Evolutionary conservation across 53 echinoderm and acorn worm species (phyloP).

Genomic region (Zoroaster sp.): DNA sequence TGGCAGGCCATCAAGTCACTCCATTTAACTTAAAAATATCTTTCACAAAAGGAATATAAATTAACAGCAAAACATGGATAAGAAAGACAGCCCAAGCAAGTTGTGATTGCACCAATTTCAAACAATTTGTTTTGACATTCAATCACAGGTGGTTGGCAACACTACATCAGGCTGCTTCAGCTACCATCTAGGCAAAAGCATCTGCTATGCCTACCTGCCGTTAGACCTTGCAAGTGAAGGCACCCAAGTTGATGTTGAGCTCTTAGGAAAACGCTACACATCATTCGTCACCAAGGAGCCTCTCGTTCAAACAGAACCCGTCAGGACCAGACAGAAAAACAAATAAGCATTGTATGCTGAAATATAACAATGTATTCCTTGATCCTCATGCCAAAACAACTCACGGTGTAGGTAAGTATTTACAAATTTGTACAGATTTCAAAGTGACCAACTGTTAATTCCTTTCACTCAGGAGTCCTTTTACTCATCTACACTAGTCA

Average conservation of each 20-base stretch:
- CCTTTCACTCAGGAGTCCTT: no score
- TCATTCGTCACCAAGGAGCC: slow-evolving; percentile 88
- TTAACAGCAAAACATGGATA: no score
- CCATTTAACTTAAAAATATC: no score
- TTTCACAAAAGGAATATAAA: no score
- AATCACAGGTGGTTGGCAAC: slow-evolving; percentile 89
- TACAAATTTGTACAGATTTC: no score
- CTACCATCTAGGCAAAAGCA: slow-evolving; percentile 85
- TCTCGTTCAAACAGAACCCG: slow-evolving; percentile 76
- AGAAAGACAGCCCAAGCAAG: no score
- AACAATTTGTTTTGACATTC: not conserved
- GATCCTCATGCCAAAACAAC: not conserved
- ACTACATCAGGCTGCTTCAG: slow-evolving; percentile 98
- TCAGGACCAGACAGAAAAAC: not conserved
- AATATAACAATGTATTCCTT: not conserved
- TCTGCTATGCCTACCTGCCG: slow-evolving; percentile 95
- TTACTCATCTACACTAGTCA: no score
- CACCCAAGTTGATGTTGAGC: slow-evolving; percentile 85
- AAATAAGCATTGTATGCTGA: not conserved
- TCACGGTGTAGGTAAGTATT: no score
- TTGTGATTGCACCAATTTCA: no score
- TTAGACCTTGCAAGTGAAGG: slow-evolving; percentile 65
- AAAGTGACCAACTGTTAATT: no score
- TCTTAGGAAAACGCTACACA: slow-evolving; percentile 78
- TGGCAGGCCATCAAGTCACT: no score